Base-by-base conservation (phyloP, 2,113 vertebrate genomes). In the Gasterosteus aculeatus region DNA sequence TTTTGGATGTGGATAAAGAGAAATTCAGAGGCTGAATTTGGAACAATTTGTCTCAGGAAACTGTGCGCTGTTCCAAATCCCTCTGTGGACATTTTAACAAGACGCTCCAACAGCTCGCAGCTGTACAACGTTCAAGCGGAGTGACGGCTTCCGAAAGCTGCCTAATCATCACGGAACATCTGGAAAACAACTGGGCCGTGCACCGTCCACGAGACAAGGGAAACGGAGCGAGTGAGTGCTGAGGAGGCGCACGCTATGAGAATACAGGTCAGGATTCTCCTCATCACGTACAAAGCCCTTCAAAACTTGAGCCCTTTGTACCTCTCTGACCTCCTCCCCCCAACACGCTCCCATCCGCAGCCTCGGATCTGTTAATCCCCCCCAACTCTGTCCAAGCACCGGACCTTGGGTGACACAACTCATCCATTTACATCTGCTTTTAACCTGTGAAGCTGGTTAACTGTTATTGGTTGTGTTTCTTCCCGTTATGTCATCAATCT, bases 91-190 rank as follows among this genome's bases (percentile, higher is more conserved):
- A 78, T 84, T 89, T 86, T 42, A 82, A 79, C 82, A 80, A 12
- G 53, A 54, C 62, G 70, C 71, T 88, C 82, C 76, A 84, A 76
- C 66, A 81, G 78, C 72, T 90, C 75, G 67, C 88, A 90, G 87
- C 87, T 91, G 90, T 80, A 67, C 39, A 82, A 85, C 68, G 82
- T 88, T 87, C 82, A 73, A 75, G 81, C 77, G 65, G 81, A 89
- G 80, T 61, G 88, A 83, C 54, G 33, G 77, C 86, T 86, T 92
- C 88, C 90, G 88, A 93, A 78, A 84, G 84, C 82, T 69, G 65
- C 63, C 85, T 83, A 83, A 90, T 92, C 88, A 88, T 76, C 77
- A 56, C 66, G 68, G 85, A 85, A 85, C 90, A 91, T 93, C 88
- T 89, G 90, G 82, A 80, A 82, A 92, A 85, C 89, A 89, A 92